Base-by-base conservation (phyloP, 2,797 vertebrate species). In the Buceros bicornis region DNA sequence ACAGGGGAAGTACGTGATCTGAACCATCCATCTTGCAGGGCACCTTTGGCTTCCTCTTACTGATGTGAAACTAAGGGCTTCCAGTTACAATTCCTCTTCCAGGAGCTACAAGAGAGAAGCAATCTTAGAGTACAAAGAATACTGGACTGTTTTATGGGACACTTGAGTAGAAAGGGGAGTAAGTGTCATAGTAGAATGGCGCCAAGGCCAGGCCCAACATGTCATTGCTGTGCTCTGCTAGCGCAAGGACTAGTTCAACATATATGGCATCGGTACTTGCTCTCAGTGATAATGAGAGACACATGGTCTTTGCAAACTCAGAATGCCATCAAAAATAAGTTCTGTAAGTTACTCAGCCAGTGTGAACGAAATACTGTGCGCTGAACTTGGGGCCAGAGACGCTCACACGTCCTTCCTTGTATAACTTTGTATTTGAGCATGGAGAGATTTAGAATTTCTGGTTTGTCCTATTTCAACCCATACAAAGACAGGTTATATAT, bases 111-210 rank as follows among this genome's bases (percentile, higher is more conserved):
- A 12, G 71, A 19, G 3, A 31, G 15, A 8, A 72, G 5, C 9
- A 60, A 5, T 43, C 18, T 60, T 31, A 1, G 2, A 50, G n/a
- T 33, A n/a, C 0, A 0, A 33, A 20, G 5, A 67, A 6, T 7
- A 33, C 7, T 29, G 37, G 37, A 40, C 37, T 40, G 12, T 42
- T 90, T 56, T n/a, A 56, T 6, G 33, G 50, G 40, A 43, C 45
- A 35, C 18, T 17, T 56, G 21, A 45, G 47, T 2, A 60, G 31
- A n/a, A 42, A 51, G 4, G 5, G 18, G 8, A 67, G 20, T 54
- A 57, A 67, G 6, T 28, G 31, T 45, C 47, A 10, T 6, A 14
- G 26, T 1, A 35, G 53, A 70, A n/a, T 33, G 13, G 5, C 56
- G 58, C 16, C 42, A 9, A 47, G 18, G 11, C 3, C 25, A 50